Conservation (phyloP, 2,888 invertebrate genomes). For the Stenchaetothrips biformis region DNA sequence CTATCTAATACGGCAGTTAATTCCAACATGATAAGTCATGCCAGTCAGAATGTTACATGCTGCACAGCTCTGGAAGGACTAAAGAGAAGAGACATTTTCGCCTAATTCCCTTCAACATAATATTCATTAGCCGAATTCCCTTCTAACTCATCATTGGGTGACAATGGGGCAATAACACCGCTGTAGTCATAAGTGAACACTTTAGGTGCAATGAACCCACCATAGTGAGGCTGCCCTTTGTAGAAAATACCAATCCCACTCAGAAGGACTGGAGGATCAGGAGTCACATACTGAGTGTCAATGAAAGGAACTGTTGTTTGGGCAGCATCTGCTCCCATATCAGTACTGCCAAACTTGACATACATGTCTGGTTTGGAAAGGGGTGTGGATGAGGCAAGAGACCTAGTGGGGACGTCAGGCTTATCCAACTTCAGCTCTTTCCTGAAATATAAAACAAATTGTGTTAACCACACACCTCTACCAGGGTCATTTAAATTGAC, state of each 20-base stretch:
- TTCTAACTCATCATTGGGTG: not conserved
- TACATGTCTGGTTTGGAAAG: slow-evolving; percentile 57
- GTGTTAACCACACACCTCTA: not conserved
- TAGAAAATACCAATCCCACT: slow-evolving; percentile 74
- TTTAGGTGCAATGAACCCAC: slow-evolving; percentile 72
- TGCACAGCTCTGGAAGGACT: not conserved
- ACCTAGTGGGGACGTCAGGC: slow-evolving; percentile 64
- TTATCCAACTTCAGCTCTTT: slow-evolving; percentile 53
- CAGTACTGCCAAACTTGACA: slow-evolving; percentile 63
- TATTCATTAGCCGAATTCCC: not conserved
- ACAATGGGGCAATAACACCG: slow-evolving; percentile 49
- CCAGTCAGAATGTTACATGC: not conserved
- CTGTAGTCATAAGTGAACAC: slow-evolving; percentile 70
- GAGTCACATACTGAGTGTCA: slow-evolving; percentile 68
- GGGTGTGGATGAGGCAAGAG: slow-evolving; percentile 37
- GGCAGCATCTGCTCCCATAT: slow-evolving; percentile 67
- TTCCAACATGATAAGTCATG: not conserved
- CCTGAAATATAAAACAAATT: slow-evolving; percentile 44
- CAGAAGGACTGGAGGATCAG: slow-evolving; percentile 61
- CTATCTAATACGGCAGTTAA: too few species aligned
- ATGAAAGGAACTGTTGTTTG: slow-evolving; percentile 80
- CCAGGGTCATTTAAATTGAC: too few species aligned
- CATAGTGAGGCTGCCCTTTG: slow-evolving; percentile 64
- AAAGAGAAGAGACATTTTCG: not conserved
- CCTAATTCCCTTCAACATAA: not conserved